These are phyloP conservation scores for Apocheima hispidaria DNA, from an alignment of 2,888 invertebrate species.

Conservation along the genomic window DNA sequence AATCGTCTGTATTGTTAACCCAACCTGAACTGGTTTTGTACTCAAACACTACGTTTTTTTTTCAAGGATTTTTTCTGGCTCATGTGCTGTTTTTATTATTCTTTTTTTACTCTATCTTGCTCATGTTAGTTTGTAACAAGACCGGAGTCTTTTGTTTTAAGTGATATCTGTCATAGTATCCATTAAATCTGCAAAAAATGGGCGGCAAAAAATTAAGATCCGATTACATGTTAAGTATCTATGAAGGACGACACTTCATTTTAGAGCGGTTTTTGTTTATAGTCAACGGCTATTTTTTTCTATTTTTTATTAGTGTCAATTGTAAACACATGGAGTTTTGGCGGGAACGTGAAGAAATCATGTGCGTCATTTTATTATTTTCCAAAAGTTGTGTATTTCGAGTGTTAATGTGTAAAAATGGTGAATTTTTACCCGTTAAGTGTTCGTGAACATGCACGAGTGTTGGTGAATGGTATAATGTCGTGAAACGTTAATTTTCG, in stretches of 20 bases:
- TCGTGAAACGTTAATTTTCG: no score
- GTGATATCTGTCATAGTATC: conserved; percentile 33
- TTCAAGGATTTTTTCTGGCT: conserved; percentile 9
- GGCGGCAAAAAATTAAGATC: conserved; percentile 26
- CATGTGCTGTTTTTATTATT: background rate
- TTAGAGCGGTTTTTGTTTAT: conserved; percentile 10
- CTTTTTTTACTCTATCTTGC: conserved; percentile 9
- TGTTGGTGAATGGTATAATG: no score
- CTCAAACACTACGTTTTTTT: conserved; percentile 19
- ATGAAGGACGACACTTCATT: conserved; percentile 16
- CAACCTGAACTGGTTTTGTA: conserved; percentile 39
- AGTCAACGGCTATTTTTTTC: background rate
- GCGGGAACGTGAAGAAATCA: no score
- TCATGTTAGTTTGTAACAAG: conserved; percentile 31
- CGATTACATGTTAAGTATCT: conserved; percentile 28
- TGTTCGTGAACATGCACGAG: no score
- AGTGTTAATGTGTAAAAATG: no score
- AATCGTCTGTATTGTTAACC: conserved; percentile 27
- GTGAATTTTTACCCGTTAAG: no score
- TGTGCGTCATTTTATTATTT: no score
- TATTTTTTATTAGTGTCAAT: background rate
- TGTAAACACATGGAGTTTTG: no score
- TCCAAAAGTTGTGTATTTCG: no score
- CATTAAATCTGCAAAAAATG: conserved; percentile 29
- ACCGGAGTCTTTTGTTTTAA: conserved; percentile 40